Evolutionary conservation across 1,140 invertebrate genomes (phyloP), one percentile per base, ranked within the genome.

Genomic region (Leptinotarsa lineolata): DNA sequence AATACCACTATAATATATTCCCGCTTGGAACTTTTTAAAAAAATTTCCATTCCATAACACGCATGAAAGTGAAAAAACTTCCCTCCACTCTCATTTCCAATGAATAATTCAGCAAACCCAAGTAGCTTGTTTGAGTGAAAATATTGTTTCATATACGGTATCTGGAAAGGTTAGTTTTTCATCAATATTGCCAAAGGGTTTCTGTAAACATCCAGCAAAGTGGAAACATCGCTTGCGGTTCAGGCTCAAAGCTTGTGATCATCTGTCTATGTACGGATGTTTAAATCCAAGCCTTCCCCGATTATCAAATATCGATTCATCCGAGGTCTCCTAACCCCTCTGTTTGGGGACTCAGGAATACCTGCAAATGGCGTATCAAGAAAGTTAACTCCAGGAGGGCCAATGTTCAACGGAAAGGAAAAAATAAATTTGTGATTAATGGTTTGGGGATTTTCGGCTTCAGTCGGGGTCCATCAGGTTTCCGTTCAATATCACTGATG

Each of bases 161-260:
- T 54, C 22, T 66, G 64, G 39, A 39, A 66, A 66, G 64, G 64
- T 66, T 66, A 44, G 64, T 66, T 66, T 66, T 66, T 66, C 30
- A 66, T 39, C 64, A 18, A 24, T 39, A 66, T 24, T 39, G 64
- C 22, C 64, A 66, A 66, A 66, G 64, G 64, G 64, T 18, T 66
- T 39, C 22, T 39, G 18, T 66, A 66, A 66, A 66, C 30, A 39
- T 18, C 64, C 64, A 66, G 64, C 18, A 39, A 66, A 66, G 64
- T 66, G 64, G 64, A 66, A 66, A 66, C 39, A 66, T 66, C 64
- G 64, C 64, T 39, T 66, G 64, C 22, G 22, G 64, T 39, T 24
- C 22, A 24, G 64, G 24, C 39, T 54, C 48, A 54, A 54, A 54
- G 61, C 64, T 66, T 30, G 64, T 66, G 64, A 66, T 66, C 64